Base-by-base conservation (phyloP, 1,140 invertebrate genomes). In the Pygmarrhopalites habei region DNA sequence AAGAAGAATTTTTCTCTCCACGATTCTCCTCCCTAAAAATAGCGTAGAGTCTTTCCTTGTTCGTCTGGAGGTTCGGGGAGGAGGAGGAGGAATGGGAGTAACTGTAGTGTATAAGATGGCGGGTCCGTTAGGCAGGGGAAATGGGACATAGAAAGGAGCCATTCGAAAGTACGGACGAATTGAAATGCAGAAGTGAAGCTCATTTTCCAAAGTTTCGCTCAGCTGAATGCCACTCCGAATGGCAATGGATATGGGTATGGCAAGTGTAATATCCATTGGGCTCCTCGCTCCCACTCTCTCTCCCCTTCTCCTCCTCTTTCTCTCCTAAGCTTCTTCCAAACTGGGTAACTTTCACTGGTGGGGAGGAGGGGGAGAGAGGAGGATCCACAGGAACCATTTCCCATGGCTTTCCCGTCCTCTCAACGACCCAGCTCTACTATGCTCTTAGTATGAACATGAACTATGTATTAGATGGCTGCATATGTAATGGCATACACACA, bases 191-290 rank as follows among this genome's bases (percentile, higher is more conserved):
- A 60, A 63, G 60, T 63, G 60, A 67, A 61, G 61, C 65, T 67
- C 65, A 67, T 67, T 67, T 67, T 53, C 65, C 61, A 67, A 67
- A 67, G 65, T 67, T 67, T 67, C 60, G 60, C 61, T 67, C 65
- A 67, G 57, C 65, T 62, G 35, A 63, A 66, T 66, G 65, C 56
- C 47, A 43, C 23, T 46, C 46, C 56, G 41, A 63, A 66, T 66
- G 60, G 65, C 46, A 67, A 67, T 67, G 65, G 61, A 55, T 59
- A 62, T 63, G 60, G 44, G 59, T 28, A 58, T 58, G 60, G 57
- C 26, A 58, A 60, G 2, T 21, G 41, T 58, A 58, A 58, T 57
- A 57, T 58, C 56, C 39, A 58, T 44, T 12, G 53, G 10, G 26
- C 32, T 35, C 5, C 32, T 32, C 32, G 26, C 29, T 56, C 10